Evolutionary conservation across 2,113 vertebrate species (phyloP), one percentile per base, ranked within the genome.

Genomic region (Phyllopteryx taeniolatus): DNA sequence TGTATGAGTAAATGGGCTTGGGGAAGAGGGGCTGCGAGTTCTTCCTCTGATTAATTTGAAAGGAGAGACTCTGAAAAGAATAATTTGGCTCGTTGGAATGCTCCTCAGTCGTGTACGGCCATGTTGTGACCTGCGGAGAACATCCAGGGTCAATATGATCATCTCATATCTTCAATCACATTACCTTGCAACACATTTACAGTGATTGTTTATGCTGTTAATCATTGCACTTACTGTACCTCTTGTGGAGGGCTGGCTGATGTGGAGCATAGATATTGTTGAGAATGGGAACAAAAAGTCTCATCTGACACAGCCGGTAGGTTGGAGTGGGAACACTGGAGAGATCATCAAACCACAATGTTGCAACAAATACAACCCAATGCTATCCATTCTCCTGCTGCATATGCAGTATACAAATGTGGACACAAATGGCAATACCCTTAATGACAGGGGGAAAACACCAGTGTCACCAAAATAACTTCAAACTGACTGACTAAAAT

Each of bases 1-100:
- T 99, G 94, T 99, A 99, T 67, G 97, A 99, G 91, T 98, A 99
- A 90, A 98, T 95, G 67, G 98, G 98, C 77, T 99, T 99, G 19
- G 96, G 96, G 76, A 96, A 99, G 67, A 94, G 91, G 4, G 92
- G 85, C 76, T 94, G 94, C 63, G 92, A 88, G 27, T 86, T 56
- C 51, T 14, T 84, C 2, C 95, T 94, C 10, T 91, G 88, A 61
- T 80, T 89, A 76, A 88, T 87, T 61, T 94, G 92, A 56, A 92
- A 88, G 68, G 94, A 90, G 2, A 95, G 89, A 74, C 92, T 91
- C 82, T 95, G 94, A 84, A 94, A 93, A 5, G 93, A 92, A 66
- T 95, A 96, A 74, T 94, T 94, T 10, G 94, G 83, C 22, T 87
- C 86, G n/a, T 84, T 73, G 60, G 93, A 85, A 20, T 91, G 92